Evolutionary conservation across 1,140 invertebrate genomes (phyloP), one percentile per base, ranked within the genome.

Genomic region (Heliconius hermathena): DNA sequence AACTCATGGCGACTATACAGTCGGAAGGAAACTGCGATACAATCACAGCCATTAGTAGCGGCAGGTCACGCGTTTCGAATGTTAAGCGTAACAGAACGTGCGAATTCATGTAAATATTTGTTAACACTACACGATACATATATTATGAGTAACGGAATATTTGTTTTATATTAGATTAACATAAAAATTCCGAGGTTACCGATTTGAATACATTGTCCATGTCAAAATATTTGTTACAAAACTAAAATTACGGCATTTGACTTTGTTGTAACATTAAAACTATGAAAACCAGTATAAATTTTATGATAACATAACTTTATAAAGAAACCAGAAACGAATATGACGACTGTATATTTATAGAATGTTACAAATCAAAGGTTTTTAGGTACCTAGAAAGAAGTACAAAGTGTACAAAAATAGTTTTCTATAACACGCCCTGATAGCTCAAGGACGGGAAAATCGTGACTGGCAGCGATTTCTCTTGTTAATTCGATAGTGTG

Each of bases 381-480:
- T 46, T 26, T 5, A 26, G 2, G 54, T 60, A 66, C 4, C 9
- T 66, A 16, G 60, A 29, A 4, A n/a, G n/a, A 11, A 57, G n/a
- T 46, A 46, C 1, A 4, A 3, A 6, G 60, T 66, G 11, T 66
- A 66, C 16, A 72, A 72, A 72, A 71, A 52, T 71, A 72, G n/a
- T 72, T 72, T 22, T n/a, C 33, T 41, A 41, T 72, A 71, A 72
- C 76, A 77, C 76, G 70, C 76, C 76, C 76, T 49, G 76, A 77
- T 71, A 72, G 73, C 75, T 80, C 83, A 88, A 89, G 86, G 88
- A 81, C 84, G 80, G 81, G 81, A 73, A 84, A 83, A 79, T 76
- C 85, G 87, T 88, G 87, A 85, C 87, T 83, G 49, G 70, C 20
- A 71, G 20, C 82, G 57, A 88, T 84, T 83, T 81, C 75, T 82